Conservation (phyloP, 2,797 vertebrate genomes). For the Acanthurus tractus region DNA sequence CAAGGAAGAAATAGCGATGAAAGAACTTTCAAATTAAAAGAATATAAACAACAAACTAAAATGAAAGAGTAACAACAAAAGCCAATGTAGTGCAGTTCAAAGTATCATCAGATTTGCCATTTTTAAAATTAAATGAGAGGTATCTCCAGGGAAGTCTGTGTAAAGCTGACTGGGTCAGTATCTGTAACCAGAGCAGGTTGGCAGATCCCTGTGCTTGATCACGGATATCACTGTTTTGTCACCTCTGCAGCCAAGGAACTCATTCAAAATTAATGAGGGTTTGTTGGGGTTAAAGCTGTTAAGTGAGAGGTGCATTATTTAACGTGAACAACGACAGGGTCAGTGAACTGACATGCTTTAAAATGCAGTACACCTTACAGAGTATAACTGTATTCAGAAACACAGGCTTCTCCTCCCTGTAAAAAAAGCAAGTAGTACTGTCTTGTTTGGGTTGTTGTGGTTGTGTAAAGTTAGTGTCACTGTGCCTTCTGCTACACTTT, state of each 20-base stretch:
- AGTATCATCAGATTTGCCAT: background rate
- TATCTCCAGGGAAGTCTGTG: background rate
- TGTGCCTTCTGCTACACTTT: background rate
- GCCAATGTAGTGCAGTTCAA: background rate
- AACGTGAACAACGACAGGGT: conserved; percentile 33
- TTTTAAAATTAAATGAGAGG: background rate
- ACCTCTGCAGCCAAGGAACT: conserved; percentile 69
- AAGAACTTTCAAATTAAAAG: background rate
- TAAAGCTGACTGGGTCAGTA: background rate
- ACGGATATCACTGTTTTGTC: conserved; percentile 72
- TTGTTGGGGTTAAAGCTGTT: conserved; percentile 58
- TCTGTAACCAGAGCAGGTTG: conserved; percentile 43
- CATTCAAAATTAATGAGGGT: conserved; percentile 86
- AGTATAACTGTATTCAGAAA: conserved; percentile 5
- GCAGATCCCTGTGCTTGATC: conserved; percentile 9
- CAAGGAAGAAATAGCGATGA: background rate
- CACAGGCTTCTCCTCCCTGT: conserved; percentile 19
- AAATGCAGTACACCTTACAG: conserved; percentile 4
- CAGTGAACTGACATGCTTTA: conserved; percentile 23
- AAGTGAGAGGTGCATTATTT: conserved; percentile 69
- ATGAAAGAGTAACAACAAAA: background rate
- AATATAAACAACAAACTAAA: background rate
- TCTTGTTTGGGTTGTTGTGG: background rate
- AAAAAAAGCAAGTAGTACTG: background rate
- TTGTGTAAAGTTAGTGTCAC: conserved; percentile 7